Base-by-base conservation (phyloP, 2,113 vertebrate genomes). In the Chelonoidis abingdonii region DNA sequence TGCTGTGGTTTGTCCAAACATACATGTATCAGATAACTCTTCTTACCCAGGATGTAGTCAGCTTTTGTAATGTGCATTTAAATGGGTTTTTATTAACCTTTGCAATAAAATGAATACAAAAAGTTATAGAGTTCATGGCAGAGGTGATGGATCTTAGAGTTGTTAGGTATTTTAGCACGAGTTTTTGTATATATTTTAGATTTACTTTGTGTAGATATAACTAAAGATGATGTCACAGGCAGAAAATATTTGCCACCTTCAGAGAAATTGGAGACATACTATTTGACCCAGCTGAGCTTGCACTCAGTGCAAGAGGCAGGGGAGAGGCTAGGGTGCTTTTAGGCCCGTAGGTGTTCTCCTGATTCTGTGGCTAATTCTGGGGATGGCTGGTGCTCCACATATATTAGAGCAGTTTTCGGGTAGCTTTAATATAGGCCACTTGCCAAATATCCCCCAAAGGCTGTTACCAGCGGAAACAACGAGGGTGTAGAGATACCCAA, bases 1-100 rank as follows among this genome's bases (percentile, higher is more conserved):
- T 97, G 53, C 89, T 97, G 94, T 93, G 92, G 87, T 78, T 97
- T 97, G 54, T 53, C 59, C 93, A 94, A 94, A 76, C 93, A 88
- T 80, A 88, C 83, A 82, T 52, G 95, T 95, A 93, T 96, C 94
- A 97, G 94, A 92, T 80, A 93, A 44, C 76, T 79, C 35, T 88
- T 95, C 80, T 59, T 91, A 88, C 53, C 83, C 96, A 96, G 95
- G 95, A 95, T 94, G 92, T 95, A 93, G 91, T 88, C 86, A 88
- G 56, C 50, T 56, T 92, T 88, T 56, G 50, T 80, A 80, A 88
- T 41, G 69, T 86, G 88, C 95, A 91, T 75, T 81, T 91, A 83
- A 96, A 91, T 5, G 31, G 65, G 47, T 94, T 94, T 91, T 89
- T 92, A 1, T 83, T 87, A 94, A 94, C 78, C 12, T 84, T 93